phyloP scores from a whole-genome alignment of 1,140 invertebrate genomes.

The Atta texana region DNA sequence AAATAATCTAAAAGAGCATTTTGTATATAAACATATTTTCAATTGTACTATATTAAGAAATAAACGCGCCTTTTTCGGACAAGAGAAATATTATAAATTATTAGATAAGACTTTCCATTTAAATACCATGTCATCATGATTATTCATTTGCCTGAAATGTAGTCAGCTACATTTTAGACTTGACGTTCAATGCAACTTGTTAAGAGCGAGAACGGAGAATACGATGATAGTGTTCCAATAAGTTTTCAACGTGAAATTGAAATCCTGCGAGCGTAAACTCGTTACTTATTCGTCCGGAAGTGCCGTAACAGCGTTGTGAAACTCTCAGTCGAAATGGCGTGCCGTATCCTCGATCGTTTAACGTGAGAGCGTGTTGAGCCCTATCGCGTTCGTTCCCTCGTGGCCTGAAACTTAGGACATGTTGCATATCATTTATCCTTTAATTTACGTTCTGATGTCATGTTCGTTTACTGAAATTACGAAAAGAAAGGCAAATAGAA shows the following conservation, averaged over 20 bases:
- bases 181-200: slow-evolving; percentile 50
- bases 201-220: slow-evolving; percentile 12
- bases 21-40: background rate
- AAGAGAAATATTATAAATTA: slow-evolving; percentile 1
- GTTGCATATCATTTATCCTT: slow-evolving; percentile 26
- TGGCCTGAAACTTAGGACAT: slow-evolving; percentile 37
- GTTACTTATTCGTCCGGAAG: slow-evolving; percentile 62
- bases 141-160: slow-evolving; percentile 31
- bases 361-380: background rate
- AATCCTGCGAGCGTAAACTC: slow-evolving; percentile 58
- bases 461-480: slow-evolving; percentile 5
- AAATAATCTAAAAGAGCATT: background rate
- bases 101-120: background rate
- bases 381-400: slow-evolving; percentile 39
- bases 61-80: background rate
- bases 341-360: slow-evolving; percentile 49
- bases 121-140: slow-evolving; percentile 9
- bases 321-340: slow-evolving; percentile 44
- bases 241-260: slow-evolving; percentile 58
- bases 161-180: slow-evolving; percentile 12
- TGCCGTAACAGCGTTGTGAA: slow-evolving; percentile 50
- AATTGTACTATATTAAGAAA: background rate
- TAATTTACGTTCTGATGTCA: slow-evolving; percentile 23
- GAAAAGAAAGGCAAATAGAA: background rate
- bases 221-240: slow-evolving; percentile 49